These are phyloP conservation scores for Troides oblongomaculatus DNA, from an alignment of 2,888 invertebrate species.

Conservation along the genomic window DNA sequence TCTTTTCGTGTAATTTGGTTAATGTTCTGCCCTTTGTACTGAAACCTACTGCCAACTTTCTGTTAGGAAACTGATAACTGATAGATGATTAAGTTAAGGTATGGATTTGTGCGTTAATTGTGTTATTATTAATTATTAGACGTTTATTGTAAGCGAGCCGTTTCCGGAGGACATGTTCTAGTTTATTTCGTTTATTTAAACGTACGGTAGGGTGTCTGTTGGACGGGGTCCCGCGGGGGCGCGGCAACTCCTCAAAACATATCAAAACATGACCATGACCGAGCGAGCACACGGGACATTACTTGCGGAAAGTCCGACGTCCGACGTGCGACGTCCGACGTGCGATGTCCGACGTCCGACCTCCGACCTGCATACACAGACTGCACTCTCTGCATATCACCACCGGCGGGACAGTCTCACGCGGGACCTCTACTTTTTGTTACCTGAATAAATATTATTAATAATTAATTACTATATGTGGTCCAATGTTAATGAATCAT, in stretches of 20 bases:
- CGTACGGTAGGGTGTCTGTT: constrained; percentile 62
- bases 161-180: constrained; percentile 69
- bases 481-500: constrained; percentile 80
- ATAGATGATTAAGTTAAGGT: constrained; percentile 52
- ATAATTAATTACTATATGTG: constrained; percentile 78
- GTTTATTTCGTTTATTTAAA: constrained; percentile 76
- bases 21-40: constrained; percentile 59
- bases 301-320: too few relatives aligned
- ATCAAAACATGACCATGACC: constrained; percentile 44
- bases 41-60: constrained; percentile 75
- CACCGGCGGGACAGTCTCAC: constrained; percentile 36
- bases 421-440: constrained; percentile 74
- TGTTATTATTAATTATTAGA: constrained; percentile 69
- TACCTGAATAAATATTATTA: constrained; percentile 79
- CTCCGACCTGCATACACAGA: too few relatives aligned
- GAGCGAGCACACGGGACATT: too few relatives aligned
- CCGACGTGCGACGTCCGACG: too few relatives aligned
- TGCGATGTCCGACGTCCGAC: too few relatives aligned
- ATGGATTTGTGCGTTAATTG: constrained; percentile 69
- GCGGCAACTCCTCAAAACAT: constrained; percentile 50
- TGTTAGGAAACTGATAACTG: constrained; percentile 56
- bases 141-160: constrained; percentile 69
- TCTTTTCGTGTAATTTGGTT: constrained; percentile 49
- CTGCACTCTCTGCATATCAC: constrained; percentile 31
- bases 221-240: constrained; percentile 58